Conservation (phyloP, 2,113 vertebrate species). For the Cyanoderma ruficeps region DNA sequence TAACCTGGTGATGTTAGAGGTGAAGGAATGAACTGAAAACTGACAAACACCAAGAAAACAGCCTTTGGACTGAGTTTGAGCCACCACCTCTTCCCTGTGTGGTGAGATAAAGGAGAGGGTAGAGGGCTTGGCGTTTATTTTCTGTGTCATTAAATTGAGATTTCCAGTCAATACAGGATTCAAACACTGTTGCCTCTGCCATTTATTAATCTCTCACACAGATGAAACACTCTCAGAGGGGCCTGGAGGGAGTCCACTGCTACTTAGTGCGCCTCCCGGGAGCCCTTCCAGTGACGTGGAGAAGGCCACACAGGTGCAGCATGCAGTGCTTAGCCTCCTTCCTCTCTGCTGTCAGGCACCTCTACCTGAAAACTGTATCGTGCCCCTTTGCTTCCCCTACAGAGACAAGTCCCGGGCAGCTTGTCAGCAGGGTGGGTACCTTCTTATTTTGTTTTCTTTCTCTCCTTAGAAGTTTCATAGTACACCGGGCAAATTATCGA, state of each 20-base stretch:
- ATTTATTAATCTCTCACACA: background rate
- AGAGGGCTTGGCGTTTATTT: background rate
- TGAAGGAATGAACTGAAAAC: background rate
- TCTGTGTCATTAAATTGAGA: background rate
- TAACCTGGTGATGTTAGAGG: background rate
- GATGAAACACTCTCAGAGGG: background rate
- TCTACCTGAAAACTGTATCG: rapidly evolving
- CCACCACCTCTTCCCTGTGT: background rate
- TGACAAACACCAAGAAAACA: background rate
- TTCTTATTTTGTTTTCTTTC: background rate
- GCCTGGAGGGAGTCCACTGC: background rate
- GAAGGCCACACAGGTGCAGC: constrained; percentile 30
- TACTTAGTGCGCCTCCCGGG: background rate
- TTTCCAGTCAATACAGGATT: background rate
- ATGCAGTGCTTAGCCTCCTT: background rate
- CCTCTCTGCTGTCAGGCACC: background rate
- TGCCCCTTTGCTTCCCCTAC: background rate
- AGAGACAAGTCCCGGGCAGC: background rate
- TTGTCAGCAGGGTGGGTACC: too few relatives aligned
- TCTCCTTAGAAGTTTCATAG: background rate
- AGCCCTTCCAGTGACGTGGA: background rate
- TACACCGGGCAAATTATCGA: rapidly evolving
- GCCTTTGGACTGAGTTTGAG: background rate
- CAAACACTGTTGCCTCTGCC: rapidly evolving
- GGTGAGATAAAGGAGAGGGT: background rate